phyloP scores from a whole-genome alignment of 2,797 vertebrate species.

The Smutsia temminckii region DNA sequence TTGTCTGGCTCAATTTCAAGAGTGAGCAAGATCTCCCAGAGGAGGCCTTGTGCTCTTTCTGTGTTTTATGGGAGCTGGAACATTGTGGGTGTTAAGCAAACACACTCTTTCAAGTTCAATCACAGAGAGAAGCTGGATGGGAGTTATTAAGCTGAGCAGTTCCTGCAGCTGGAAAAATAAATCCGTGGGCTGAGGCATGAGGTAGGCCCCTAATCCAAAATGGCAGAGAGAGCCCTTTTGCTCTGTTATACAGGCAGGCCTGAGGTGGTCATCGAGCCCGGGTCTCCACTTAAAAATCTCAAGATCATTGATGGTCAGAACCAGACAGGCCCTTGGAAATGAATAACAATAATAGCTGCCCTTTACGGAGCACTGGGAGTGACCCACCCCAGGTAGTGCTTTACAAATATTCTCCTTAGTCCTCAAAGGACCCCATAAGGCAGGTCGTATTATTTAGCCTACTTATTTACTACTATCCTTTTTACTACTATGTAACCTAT shows the following conservation, averaged over 20 bases:
- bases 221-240: not conserved
- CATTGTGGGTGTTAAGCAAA: slow-evolving; percentile 61
- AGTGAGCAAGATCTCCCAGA: not conserved
- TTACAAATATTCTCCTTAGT: not conserved
- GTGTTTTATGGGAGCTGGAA: slow-evolving; percentile 36
- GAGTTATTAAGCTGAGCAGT: slow-evolving; percentile 44
- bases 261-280: not conserved
- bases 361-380: not conserved
- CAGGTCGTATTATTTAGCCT: not conserved
- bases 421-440: not conserved
- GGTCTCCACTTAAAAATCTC: not conserved
- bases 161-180: slow-evolving; percentile 68
- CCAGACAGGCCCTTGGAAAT: not conserved
- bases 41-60: not conserved
- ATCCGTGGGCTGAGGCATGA: not conserved
- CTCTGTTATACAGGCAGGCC: not conserved
- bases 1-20: slow-evolving; percentile 40
- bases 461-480: not conserved
- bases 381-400: not conserved
- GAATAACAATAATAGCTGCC: not conserved
- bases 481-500: not conserved
- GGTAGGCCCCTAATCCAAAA: not conserved
- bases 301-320: not conserved
- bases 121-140: slow-evolving; percentile 36
- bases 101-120: slow-evolving; percentile 61